A percentile compares a stretch with the other conserved stretches of the same genome.
Evolutionary conservation across 2,113 vertebrate genomes (phyloP).

Genomic region (Tapirus terrestris): DNA sequence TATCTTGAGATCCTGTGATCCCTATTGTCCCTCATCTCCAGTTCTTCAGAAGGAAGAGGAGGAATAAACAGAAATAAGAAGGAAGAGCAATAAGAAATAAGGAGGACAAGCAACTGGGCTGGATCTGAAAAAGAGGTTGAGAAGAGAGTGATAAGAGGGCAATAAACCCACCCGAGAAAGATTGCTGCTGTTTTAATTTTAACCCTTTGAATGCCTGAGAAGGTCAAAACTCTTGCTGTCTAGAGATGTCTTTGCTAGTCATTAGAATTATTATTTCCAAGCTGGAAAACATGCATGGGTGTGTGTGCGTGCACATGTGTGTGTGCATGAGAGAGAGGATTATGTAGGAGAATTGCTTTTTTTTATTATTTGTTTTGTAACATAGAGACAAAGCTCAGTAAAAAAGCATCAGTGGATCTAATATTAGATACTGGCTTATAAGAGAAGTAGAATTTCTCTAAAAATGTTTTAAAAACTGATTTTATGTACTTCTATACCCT

Average conservation of each 20-base stretch:
- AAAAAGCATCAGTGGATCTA: background rate
- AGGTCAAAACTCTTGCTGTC: background rate
- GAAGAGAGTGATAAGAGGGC: background rate
- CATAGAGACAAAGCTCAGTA: background rate
- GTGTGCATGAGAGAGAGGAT: background rate
- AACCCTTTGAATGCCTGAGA: background rate
- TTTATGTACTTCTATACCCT: background rate
- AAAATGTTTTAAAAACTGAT: constrained; percentile 11
- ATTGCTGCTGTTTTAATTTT: background rate
- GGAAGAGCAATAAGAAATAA: background rate
- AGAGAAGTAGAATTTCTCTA: constrained; percentile 43
- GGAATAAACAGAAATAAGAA: background rate
- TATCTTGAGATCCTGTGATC: background rate
- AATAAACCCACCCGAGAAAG: background rate
- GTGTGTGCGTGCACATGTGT: rapidly evolving
- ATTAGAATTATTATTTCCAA: background rate
- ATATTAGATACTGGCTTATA: constrained; percentile 43
- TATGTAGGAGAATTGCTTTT: background rate
- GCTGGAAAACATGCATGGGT: background rate
- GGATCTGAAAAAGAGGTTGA: background rate
- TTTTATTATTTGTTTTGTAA: constrained; percentile 19
- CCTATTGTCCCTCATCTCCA: background rate
- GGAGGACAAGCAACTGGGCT: background rate
- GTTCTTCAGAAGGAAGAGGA: background rate
- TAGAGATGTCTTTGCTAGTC: background rate